Evolutionary conservation across 2,797 vertebrate species (phyloP), one percentile per base, ranked within the genome.

Genomic region (Antrozous pallidus): DNA sequence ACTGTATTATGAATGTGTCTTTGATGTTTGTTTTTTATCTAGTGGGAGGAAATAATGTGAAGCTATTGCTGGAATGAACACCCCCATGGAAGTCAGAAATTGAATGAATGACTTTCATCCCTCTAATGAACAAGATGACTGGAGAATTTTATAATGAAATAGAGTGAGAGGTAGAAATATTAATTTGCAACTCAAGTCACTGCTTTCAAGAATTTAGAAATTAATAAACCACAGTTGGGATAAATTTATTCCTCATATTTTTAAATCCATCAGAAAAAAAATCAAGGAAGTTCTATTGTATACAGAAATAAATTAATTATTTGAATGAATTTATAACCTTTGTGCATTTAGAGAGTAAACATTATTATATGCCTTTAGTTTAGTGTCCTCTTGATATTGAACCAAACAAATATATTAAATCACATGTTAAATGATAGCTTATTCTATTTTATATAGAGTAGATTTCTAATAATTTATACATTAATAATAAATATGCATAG

Each of bases 21-120:
- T 38, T 42, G 10, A 88, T 71, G 86, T 96, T 86, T 51, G 75
- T 11, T 78, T 85, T 95, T 88, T 90, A 75, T 5, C 36, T 78
- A 24, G 26, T 26, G 2, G 31, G 54, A 56, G 18, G 12, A 81
- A 82, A 83, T 13, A 89, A 89, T 36, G 2, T 6, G 74, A 90
- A 81, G 7, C 10, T 49, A 24, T 58, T 17, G 0, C 12, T 36
- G 2, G 16, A 91, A n/a, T 87, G 2, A 91, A 24, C 24, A 58
- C 67, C 8, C 6, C 8, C 0, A 17, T 79, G 40, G 16, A 71
- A 63, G 33, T 36, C 5, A 58, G 31, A 75, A 91, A 69, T 36
- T 36, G 8, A 87, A 47, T 56, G 24, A 38, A 49, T 78, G 16
- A 9, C 12, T 82, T 67, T 10, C 38, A 67, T 71, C 12, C 14